Conservation (phyloP, 1,140 invertebrate species). For the Phenacoccus solenopsis region DNA sequence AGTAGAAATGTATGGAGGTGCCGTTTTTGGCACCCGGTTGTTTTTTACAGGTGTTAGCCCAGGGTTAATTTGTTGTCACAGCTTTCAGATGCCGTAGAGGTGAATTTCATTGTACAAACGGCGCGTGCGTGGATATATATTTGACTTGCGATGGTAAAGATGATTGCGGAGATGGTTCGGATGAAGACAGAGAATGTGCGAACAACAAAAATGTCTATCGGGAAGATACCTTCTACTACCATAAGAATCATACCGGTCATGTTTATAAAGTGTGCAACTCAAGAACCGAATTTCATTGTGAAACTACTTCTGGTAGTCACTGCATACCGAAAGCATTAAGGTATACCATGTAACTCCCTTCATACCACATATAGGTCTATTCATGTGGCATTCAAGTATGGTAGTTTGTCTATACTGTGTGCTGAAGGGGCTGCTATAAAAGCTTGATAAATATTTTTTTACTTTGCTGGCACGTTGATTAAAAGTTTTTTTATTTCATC, state of each 20-base stretch:
- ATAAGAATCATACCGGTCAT: background rate
- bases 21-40: no score
- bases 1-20: no score
- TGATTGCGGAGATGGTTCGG: slow-evolving; percentile 52
- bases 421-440: no score
- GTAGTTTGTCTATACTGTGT: no score
- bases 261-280: slow-evolving; percentile 15
- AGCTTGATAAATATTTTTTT: no score
- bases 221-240: background rate
- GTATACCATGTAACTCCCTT: no score
- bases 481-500: no score
- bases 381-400: no score
- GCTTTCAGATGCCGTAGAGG: background rate
- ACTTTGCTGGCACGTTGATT: no score
- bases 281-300: background rate
- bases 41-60: no score
- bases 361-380: no score
- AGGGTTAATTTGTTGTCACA: background rate
- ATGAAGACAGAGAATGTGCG: slow-evolving; percentile 37
- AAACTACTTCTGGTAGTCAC: background rate
- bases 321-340: background rate
- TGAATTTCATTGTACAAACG: slow-evolving; percentile 30
- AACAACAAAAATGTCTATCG: background rate
- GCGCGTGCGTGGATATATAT: slow-evolving; percentile 43
- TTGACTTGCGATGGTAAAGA: slow-evolving; percentile 50